These are phyloP conservation scores for Agrotis exclamationis DNA, from an alignment of 2,888 invertebrate genomes.

Conservation along the genomic window DNA sequence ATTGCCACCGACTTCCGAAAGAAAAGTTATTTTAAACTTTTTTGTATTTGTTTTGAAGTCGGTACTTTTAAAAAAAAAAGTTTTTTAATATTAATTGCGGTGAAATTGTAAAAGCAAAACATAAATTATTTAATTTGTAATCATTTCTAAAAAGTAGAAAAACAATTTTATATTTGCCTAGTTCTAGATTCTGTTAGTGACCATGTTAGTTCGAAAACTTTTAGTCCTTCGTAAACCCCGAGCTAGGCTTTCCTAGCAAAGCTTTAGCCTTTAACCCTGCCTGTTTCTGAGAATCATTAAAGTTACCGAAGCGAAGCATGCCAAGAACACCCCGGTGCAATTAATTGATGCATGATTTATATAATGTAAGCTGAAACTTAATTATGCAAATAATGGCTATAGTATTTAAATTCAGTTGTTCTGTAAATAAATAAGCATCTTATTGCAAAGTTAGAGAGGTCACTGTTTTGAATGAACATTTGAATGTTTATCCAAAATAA, in stretches of 20 bases:
- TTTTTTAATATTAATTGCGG: too few relatives aligned
- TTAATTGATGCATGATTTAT: neutral
- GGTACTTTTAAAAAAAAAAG: too few relatives aligned
- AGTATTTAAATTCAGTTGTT: too few relatives aligned
- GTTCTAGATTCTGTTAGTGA: too few relatives aligned
- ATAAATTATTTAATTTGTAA: too few relatives aligned
- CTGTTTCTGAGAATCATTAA: slow-evolving; percentile 3
- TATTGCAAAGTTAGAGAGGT: slow-evolving; percentile 13
- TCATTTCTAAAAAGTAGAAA: too few relatives aligned
- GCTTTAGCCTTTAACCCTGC: neutral
- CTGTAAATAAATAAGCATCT: neutral
- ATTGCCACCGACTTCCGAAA: too few relatives aligned
- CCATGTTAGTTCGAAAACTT: too few relatives aligned
- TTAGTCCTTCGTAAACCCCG: neutral
- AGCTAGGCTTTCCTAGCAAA: neutral
- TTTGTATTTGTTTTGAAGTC: too few relatives aligned
- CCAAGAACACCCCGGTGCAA: neutral
- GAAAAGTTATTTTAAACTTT: too few relatives aligned
- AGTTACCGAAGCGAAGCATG: neutral
- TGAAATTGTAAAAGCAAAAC: neutral
- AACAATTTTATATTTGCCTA: too few relatives aligned
- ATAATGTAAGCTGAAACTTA: neutral
- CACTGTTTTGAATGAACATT: neutral
- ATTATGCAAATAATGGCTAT: neutral
- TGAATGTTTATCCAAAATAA: neutral